Conservation (phyloP, 2,113 vertebrate genomes). For the Gobiocypris rarus region DNA sequence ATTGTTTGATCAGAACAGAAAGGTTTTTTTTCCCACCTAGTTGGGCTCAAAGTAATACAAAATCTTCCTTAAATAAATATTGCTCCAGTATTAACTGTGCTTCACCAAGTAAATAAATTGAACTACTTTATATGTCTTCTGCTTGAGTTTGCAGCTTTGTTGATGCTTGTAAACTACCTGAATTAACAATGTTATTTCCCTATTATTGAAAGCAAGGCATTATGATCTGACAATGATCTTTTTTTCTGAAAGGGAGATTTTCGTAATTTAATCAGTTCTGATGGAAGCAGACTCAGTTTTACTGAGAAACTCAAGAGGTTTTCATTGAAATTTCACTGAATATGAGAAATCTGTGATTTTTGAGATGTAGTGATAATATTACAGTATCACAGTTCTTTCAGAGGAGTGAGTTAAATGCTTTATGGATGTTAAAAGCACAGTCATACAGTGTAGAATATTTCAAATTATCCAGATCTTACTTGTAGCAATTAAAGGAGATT, state of each 20-base stretch:
- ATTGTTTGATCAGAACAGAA: no score
- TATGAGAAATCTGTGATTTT: no score
- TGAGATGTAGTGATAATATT: no score
- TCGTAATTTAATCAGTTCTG: constrained; percentile 7
- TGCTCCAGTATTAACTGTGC: not conserved
- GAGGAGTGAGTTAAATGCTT: not conserved
- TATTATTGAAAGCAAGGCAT: constrained; percentile 17
- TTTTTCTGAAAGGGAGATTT: not conserved
- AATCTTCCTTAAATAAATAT: no score
- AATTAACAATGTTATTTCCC: not conserved
- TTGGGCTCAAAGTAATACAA: no score
- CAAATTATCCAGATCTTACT: no score
- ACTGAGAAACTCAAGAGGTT: no score
- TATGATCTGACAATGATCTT: not conserved
- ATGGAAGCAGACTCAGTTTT: no score
- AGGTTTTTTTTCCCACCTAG: no score
- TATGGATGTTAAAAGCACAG: not conserved
- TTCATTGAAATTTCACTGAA: no score
- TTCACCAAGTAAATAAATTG: not conserved
- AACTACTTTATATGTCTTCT: not conserved
- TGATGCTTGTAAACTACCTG: constrained; percentile 1
- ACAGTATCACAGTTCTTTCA: not conserved
- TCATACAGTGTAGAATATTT: not conserved
- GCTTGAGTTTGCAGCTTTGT: not conserved
- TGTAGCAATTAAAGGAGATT: no score